Percentiles rank a stretch among this genome's conserved stretches.
phyloP scores from a whole-genome alignment of 1,140 invertebrate genomes.

The Drosophila athabasca region DNA sequence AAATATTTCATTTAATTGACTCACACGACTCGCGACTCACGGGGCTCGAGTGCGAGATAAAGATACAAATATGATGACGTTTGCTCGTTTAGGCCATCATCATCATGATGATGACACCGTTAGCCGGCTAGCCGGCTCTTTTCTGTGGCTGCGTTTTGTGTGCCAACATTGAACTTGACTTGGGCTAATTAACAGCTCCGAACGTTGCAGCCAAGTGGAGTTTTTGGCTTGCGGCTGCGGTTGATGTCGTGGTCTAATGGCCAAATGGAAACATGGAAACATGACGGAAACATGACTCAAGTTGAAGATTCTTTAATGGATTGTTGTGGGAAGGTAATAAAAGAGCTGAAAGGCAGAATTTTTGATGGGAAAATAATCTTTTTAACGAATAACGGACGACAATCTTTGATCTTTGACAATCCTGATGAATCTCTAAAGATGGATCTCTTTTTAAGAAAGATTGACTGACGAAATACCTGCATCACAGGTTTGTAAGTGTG shows the following conservation, averaged over 20 bases:
- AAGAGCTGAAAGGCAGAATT: not conserved
- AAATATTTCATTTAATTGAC: slow-evolving; percentile 77
- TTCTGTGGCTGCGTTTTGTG: slow-evolving; percentile 24
- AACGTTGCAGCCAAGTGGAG: slow-evolving; percentile 30
- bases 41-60: slow-evolving; percentile 44
- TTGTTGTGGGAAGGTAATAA: not conserved
- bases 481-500: no score
- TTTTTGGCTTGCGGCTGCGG: slow-evolving; percentile 11
- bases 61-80: slow-evolving; percentile 54
- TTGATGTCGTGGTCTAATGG: slow-evolving; percentile 52
- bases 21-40: slow-evolving; percentile 57
- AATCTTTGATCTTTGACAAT: no score
- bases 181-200: slow-evolving; percentile 57
- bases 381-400: no score
- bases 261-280: slow-evolving; percentile 30
- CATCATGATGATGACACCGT: slow-evolving; percentile 61
- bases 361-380: no score
- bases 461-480: no score
- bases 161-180: slow-evolving; percentile 70
- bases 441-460: no score
- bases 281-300: slow-evolving; percentile 9
- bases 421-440: no score
- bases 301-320: not conserved
- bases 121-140: slow-evolving; percentile 42
- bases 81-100: slow-evolving; percentile 49